phyloP scores from a whole-genome alignment of 2,888 invertebrate genomes.

The Hermaeophaga mercurialis region DNA sequence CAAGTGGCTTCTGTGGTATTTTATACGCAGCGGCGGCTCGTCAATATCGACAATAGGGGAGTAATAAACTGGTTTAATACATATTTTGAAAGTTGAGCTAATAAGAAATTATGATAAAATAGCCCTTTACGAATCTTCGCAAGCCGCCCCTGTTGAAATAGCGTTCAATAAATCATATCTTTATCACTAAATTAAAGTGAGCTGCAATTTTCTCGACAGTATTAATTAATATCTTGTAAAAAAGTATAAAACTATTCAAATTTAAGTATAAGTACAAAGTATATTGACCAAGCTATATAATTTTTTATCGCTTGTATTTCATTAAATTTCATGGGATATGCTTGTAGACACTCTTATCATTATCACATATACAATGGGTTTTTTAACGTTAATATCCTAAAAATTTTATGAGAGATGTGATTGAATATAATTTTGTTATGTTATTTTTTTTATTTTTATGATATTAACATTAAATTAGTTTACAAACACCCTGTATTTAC shows the following conservation, averaged over 20 bases:
- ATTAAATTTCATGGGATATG: constrained; percentile 15
- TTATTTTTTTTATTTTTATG: too few species aligned
- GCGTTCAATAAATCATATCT: constrained; percentile 40
- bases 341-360: constrained; percentile 15
- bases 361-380: neutral
- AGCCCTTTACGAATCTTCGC: too few species aligned
- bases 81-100: too few species aligned
- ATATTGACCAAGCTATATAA: constrained; percentile 38
- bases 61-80: too few species aligned
- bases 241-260: constrained; percentile 32
- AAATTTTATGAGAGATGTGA: too few species aligned
- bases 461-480: too few species aligned
- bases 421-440: too few species aligned
- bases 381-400: too few species aligned
- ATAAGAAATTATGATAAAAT: too few species aligned
- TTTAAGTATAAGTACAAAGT: constrained; percentile 42
- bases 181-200: constrained; percentile 43
- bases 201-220: constrained; percentile 45
- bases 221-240: constrained; percentile 43
- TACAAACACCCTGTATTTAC: too few species aligned
- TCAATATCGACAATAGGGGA: too few species aligned
- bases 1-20: constrained; percentile 42
- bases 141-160: constrained; percentile 21
- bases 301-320: constrained; percentile 24
- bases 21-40: constrained; percentile 27